Evolutionary conservation across 2,113 vertebrate species (phyloP), one percentile per base, ranked within the genome.

Genomic region (Centropus bengalensis): DNA sequence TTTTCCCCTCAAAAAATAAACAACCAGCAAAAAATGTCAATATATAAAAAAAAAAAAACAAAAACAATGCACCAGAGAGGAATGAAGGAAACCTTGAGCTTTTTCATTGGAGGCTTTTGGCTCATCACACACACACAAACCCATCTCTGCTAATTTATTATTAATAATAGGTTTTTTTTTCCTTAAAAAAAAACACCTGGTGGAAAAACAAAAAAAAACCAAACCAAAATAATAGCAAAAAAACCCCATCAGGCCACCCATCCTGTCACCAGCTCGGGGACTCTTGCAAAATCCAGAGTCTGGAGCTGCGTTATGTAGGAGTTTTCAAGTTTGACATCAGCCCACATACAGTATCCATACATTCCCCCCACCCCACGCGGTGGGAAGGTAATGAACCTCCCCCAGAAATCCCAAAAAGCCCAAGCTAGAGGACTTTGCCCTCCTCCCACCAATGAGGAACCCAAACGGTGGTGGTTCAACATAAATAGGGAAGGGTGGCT

Each of bases 291-390:
- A 95, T 92, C 83, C 94, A 94, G 89, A 88, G 89, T 68, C 85
- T 82, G 64, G 89, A 94, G 95, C 91, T 89, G 94, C 40, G 28
- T n/a, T 76, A 69, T 60, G 81, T 40, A 70, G 87, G 96, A 82
- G 86, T 93, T 96, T 98, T 99, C 98, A 98, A 98, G 98, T 98
- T 97, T 98, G 97, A 97, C 94, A 75, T 84, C 93, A 97, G 97
- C 97, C 96, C 97, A 97, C 96, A 95, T 97, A 98, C 98, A 98
- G 98, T 97, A 98, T 97, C 97, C 96, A 94, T 92, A 97, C 97
- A 97, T 96, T 94, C 81, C 96, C 96, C 95, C 93, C 96, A 94
- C 88, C 97, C 77, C 81, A 96, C 73, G 97, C 92, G 97, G 96
- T 89, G 97, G 86, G 55, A 91, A 94, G 91, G 82, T 80, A 88